phyloP scores from a whole-genome alignment of 2,113 vertebrate genomes.

The Mobula hypostoma region DNA sequence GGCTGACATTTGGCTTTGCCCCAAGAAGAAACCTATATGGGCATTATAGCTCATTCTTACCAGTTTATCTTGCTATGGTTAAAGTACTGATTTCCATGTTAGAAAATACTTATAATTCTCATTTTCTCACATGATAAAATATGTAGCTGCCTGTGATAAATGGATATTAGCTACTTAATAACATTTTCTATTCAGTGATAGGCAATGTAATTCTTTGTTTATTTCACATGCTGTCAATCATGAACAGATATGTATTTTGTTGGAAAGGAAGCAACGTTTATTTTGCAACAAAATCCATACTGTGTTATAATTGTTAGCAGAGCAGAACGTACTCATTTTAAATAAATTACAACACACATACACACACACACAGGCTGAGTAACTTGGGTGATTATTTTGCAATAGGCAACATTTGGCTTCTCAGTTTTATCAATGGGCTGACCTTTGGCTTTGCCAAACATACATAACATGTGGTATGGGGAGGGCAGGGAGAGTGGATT shows the following conservation, averaged over 20 bases:
- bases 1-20: not conserved
- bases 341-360: not conserved
- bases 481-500: too few relatives aligned
- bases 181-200: constrained; percentile 3
- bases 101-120: not conserved
- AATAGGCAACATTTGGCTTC: not conserved
- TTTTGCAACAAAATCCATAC: not conserved
- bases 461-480: too few relatives aligned
- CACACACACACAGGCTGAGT: not conserved
- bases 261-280: not conserved
- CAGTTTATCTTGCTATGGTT: not conserved
- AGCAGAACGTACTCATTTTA: not conserved
- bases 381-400: not conserved
- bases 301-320: not conserved
- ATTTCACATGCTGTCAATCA: constrained; percentile 9
- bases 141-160: constrained; percentile 9
- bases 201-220: constrained; percentile 28
- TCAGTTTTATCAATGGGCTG: too few relatives aligned
- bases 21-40: not conserved
- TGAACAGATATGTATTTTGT: not conserved
- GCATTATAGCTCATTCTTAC: not conserved
- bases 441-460: too few relatives aligned
- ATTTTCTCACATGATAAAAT: not conserved
- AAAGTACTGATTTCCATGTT: not conserved
- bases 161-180: not conserved